These are phyloP conservation scores for Heliconius hewitsoni DNA, from an alignment of 1,140 invertebrate genomes.

Conservation along the genomic window DNA sequence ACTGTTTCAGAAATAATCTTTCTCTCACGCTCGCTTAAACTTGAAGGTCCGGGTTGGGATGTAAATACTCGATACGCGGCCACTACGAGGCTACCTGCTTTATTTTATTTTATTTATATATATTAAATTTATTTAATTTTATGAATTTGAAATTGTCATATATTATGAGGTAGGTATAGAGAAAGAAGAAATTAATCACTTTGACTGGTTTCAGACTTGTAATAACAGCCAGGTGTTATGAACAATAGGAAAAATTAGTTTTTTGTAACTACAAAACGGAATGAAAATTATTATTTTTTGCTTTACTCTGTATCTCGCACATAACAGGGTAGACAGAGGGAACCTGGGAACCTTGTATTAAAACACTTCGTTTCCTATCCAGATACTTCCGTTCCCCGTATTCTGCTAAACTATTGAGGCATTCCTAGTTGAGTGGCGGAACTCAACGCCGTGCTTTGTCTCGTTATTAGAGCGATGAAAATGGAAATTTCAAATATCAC, in stretches of 20 bases:
- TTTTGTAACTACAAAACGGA: too few relatives aligned
- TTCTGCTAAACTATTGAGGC: slow-evolving; percentile 8
- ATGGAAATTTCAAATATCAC: background rate
- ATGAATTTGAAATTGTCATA: too few relatives aligned
- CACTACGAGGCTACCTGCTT: background rate
- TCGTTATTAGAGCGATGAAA: background rate
- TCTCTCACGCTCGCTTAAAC: slow-evolving; percentile 42
- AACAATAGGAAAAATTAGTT: too few relatives aligned
- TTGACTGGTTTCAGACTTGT: too few relatives aligned
- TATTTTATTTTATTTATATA: background rate
- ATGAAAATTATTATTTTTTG: background rate
- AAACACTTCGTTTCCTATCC: too few relatives aligned
- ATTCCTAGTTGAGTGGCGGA: background rate
- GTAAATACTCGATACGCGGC: slow-evolving; percentile 12
- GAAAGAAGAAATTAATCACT: too few relatives aligned
- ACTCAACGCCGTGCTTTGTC: background rate
- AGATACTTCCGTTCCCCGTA: too few relatives aligned
- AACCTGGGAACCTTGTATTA: too few relatives aligned
- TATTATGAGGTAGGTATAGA: too few relatives aligned
- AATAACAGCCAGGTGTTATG: too few relatives aligned
- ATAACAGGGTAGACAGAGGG: background rate
- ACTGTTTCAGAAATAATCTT: slow-evolving; percentile 46
- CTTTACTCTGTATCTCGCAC: background rate
- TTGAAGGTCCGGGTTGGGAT: slow-evolving; percentile 40
- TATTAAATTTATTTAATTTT: background rate